Evolutionary conservation across 2,888 invertebrate genomes (phyloP).

Genomic region (Thumatha senex): DNA sequence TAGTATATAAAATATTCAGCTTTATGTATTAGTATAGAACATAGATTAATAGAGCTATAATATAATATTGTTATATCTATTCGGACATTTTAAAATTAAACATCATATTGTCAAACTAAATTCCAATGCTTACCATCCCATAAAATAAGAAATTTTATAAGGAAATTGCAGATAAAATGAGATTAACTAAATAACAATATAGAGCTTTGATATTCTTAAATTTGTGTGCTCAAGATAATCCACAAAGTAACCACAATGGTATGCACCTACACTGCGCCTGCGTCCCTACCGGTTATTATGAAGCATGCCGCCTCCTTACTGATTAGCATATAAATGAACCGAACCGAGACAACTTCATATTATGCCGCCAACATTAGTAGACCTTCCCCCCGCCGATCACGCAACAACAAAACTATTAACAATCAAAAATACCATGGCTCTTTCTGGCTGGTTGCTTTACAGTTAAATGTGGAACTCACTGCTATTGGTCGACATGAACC

Average conservation of each 20-base stretch:
- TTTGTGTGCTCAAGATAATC: slow-evolving; percentile 27
- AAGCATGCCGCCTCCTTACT: slow-evolving; percentile 62
- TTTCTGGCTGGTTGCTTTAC: slow-evolving; percentile 46
- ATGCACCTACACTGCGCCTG: slow-evolving; percentile 42
- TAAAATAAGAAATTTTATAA: too few relatives aligned
- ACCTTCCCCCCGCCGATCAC: slow-evolving; percentile 39
- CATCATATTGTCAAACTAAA: too few relatives aligned
- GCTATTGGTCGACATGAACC: slow-evolving; percentile 53
- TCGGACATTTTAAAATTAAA: too few relatives aligned
- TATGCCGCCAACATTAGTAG: slow-evolving; percentile 50
- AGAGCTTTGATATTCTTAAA: slow-evolving; percentile 24
- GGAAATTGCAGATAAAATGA: too few relatives aligned
- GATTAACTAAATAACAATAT: background rate
- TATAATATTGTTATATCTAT: too few relatives aligned
- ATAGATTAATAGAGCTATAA: too few relatives aligned
- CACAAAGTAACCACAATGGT: slow-evolving; percentile 37
- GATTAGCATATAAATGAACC: slow-evolving; percentile 82
- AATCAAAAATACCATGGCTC: slow-evolving; percentile 46
- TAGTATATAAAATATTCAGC: too few relatives aligned
- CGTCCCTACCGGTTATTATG: slow-evolving; percentile 63
- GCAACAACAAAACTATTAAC: slow-evolving; percentile 20
- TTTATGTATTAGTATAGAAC: too few relatives aligned
- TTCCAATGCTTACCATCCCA: too few relatives aligned
- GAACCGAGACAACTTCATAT: slow-evolving; percentile 77
- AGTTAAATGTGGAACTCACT: slow-evolving; percentile 59